phyloP scores from a whole-genome alignment of 2,797 vertebrate species.

The Enteromius paludinosus region DNA sequence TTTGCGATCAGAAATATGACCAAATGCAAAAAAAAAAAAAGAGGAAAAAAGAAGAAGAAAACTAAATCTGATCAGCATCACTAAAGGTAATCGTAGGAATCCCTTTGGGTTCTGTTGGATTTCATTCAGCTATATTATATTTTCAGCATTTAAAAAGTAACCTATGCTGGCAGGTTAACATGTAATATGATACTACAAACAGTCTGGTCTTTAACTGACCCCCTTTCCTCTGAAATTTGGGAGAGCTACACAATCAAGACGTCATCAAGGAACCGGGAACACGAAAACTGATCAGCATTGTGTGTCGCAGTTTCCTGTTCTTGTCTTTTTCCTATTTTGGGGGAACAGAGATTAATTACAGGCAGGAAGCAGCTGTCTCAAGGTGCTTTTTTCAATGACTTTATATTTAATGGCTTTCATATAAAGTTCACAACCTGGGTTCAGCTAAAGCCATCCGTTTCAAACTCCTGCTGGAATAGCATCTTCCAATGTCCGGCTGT shows the following conservation, averaged over 20 bases:
- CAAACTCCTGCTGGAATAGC: constrained; percentile 11
- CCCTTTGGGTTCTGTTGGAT: neutral
- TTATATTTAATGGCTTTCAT: neutral
- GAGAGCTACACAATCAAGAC: neutral
- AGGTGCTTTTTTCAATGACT: constrained; percentile 29
- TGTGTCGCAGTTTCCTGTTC: constrained; percentile 18
- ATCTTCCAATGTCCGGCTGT: neutral
- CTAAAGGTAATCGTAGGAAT: neutral
- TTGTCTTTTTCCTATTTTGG: constrained; percentile 34
- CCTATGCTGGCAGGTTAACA: neutral
- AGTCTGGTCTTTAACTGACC: neutral
- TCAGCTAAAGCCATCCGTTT: neutral
- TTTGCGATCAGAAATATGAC: neutral
- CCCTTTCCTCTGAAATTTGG: neutral
- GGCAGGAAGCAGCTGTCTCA: constrained; percentile 33
- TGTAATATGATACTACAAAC: neutral
- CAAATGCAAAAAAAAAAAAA: neutral
- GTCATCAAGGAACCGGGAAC: neutral
- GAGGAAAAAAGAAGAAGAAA: too few relatives aligned
- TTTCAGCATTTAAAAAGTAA: neutral
- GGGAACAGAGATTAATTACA: constrained; percentile 24
- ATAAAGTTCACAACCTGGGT: neutral
- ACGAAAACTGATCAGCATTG: constrained; percentile 15
- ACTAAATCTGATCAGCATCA: neutral
- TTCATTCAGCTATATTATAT: neutral